Evolutionary conservation across 2,888 invertebrate genomes (phyloP).

Genomic region (Melanostoma mellinum): DNA sequence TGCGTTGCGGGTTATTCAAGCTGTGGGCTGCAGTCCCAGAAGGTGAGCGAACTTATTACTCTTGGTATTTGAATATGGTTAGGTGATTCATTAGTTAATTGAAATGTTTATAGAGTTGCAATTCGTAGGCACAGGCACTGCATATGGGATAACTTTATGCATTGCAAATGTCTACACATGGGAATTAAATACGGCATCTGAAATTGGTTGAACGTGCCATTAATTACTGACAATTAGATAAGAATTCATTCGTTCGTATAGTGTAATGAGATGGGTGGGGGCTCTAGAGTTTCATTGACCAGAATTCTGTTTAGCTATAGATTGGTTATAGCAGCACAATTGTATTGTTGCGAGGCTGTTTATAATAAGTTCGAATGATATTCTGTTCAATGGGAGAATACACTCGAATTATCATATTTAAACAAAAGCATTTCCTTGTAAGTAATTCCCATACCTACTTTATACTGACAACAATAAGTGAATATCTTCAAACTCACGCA

Average conservation of each 20-base stretch:
- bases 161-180: conserved; percentile 18
- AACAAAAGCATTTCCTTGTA: conserved; percentile 21
- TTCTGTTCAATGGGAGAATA: conserved; percentile 36
- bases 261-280: neutral
- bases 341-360: neutral
- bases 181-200: conserved; percentile 27
- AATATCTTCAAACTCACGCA: neutral
- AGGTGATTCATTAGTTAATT: neutral
- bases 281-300: conserved; percentile 42
- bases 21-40: conserved; percentile 89
- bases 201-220: conserved; percentile 55
- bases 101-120: no score
- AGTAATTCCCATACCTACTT: conserved; percentile 2
- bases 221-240: conserved; percentile 56
- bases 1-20: conserved; percentile 91
- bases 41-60: conserved; percentile 81
- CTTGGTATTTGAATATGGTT: conserved; percentile 13
- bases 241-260: conserved; percentile 19
- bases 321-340: neutral
- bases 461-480: conserved; percentile 1
- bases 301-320: neutral
- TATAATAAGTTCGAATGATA: neutral
- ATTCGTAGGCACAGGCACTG: no score
- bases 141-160: neutral
- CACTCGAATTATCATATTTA: conserved; percentile 39